Percentiles rank a stretch among this genome's conserved stretches.
Conservation (phyloP, 2,797 vertebrate genomes). For the Anomalospiza imberbis region DNA sequence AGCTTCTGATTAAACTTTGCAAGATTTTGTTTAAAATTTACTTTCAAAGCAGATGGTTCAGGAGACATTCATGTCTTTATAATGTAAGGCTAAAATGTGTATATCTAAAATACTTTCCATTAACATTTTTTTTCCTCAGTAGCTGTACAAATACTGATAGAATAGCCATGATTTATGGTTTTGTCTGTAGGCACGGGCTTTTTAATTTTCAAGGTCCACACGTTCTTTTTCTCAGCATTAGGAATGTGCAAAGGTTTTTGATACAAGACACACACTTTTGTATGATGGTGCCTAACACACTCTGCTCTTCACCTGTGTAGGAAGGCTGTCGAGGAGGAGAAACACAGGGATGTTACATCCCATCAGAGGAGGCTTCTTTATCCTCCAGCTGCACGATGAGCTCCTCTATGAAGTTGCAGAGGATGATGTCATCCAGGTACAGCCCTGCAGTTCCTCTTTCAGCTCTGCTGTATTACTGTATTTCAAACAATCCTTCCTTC, state of each 20-base stretch:
- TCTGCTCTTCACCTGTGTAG: conserved; percentile 29
- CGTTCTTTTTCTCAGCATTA: background rate
- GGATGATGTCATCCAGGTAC: conserved; percentile 89
- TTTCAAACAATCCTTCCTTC: background rate
- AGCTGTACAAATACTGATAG: conserved; percentile 24
- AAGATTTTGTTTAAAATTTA: conserved; percentile 20
- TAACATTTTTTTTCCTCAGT: background rate
- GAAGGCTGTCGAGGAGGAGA: conserved; percentile 43
- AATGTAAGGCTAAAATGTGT: conserved; percentile 7
- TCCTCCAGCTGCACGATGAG: conserved; percentile 97
- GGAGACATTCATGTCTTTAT: background rate
- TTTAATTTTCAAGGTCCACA: background rate
- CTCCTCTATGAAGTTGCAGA: conserved; percentile 94
- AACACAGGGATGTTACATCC: conserved; percentile 54
- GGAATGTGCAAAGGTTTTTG: background rate
- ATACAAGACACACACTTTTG: background rate
- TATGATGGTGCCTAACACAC: background rate
- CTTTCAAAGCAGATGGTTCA: conserved; percentile 43
- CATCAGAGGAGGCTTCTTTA: conserved; percentile 84
- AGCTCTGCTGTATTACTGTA: background rate
- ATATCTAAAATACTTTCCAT: conserved; percentile 4
- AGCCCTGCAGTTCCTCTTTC: background rate
- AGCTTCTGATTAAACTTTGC: conserved; percentile 12
- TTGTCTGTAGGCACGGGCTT: background rate
- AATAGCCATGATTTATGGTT: background rate